phyloP scores from a whole-genome alignment of 1,140 invertebrate species.

The Medauroidea extradentata region DNA sequence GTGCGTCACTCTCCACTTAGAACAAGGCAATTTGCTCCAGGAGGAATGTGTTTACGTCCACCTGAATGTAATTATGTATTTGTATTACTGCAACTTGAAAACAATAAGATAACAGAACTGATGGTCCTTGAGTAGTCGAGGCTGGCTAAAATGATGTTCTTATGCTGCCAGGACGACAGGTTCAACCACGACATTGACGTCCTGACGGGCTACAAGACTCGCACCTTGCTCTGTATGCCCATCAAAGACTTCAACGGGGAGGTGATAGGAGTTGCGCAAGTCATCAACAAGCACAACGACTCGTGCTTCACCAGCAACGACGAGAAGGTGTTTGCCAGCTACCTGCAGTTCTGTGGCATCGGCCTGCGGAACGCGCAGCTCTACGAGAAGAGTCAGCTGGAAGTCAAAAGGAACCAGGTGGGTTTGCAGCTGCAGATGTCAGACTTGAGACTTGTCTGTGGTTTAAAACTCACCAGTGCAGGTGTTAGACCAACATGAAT shows the following conservation, averaged over 20 bases:
- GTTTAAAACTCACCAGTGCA: too few relatives aligned
- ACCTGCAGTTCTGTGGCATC: slow-evolving; percentile 94
- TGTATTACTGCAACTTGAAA: too few relatives aligned
- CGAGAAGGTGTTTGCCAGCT: slow-evolving; percentile 87
- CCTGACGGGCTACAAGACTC: slow-evolving; percentile 88
- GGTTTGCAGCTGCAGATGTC: slow-evolving; percentile 11
- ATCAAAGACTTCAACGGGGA: slow-evolving; percentile 93
- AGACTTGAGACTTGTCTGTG: not conserved
- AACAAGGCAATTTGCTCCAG: too few relatives aligned
- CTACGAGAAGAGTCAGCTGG: slow-evolving; percentile 89
- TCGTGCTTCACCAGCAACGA: slow-evolving; percentile 76
- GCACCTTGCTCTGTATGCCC: slow-evolving; percentile 90
- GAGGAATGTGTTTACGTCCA: too few relatives aligned
- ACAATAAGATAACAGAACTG: too few relatives aligned
- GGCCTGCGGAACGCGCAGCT: slow-evolving; percentile 90
- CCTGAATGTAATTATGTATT: too few relatives aligned
- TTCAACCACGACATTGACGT: slow-evolving; percentile 93
- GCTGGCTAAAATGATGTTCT: too few relatives aligned
- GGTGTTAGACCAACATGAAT: too few relatives aligned
- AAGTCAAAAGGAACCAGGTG: slow-evolving; percentile 91
- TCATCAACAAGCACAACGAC: slow-evolving; percentile 55
- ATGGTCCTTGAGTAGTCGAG: too few relatives aligned
- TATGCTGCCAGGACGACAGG: slow-evolving; percentile 66
- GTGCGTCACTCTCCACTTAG: too few relatives aligned
- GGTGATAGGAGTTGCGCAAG: slow-evolving; percentile 92